These are phyloP conservation scores for Heliconius cydno DNA, from an alignment of 2,888 invertebrate species.

Conservation along the genomic window DNA sequence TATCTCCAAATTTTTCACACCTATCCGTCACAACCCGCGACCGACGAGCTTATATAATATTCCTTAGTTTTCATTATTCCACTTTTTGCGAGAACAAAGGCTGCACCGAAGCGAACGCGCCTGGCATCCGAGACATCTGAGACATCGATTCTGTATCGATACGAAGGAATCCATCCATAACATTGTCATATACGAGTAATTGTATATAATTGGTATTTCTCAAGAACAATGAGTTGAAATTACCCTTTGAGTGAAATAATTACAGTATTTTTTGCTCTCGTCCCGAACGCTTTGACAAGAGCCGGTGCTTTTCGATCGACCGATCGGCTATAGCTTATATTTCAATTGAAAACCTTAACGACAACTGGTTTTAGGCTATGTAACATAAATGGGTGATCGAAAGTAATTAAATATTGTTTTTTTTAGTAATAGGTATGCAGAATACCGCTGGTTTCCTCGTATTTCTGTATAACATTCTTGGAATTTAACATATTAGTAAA, in stretches of 20 bases:
- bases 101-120: slow-evolving; percentile 55
- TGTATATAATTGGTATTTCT: slow-evolving; percentile 83
- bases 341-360: slow-evolving; percentile 43
- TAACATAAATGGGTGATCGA: slow-evolving; percentile 31
- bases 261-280: slow-evolving; percentile 69
- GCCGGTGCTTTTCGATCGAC: slow-evolving; percentile 63
- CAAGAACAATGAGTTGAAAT: slow-evolving; percentile 81
- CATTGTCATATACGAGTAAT: slow-evolving; percentile 82
- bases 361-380: slow-evolving; percentile 37
- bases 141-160: slow-evolving; percentile 76
- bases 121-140: slow-evolving; percentile 66
- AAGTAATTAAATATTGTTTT: slow-evolving; percentile 30
- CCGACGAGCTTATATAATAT: slow-evolving; percentile 55
- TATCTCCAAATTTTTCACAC: slow-evolving; percentile 63
- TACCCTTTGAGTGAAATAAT: slow-evolving; percentile 80
- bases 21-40: slow-evolving; percentile 53
- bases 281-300: slow-evolving; percentile 70
- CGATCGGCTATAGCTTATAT: slow-evolving; percentile 48
- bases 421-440: slow-evolving; percentile 11
- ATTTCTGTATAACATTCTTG: not conserved
- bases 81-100: slow-evolving; percentile 64
- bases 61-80: slow-evolving; percentile 69
- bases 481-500: not conserved
- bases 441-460: slow-evolving; percentile 3
- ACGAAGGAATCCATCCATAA: slow-evolving; percentile 67